Base-by-base conservation (phyloP, 2,113 vertebrate species). In the Hippocampus abdominalis region DNA sequence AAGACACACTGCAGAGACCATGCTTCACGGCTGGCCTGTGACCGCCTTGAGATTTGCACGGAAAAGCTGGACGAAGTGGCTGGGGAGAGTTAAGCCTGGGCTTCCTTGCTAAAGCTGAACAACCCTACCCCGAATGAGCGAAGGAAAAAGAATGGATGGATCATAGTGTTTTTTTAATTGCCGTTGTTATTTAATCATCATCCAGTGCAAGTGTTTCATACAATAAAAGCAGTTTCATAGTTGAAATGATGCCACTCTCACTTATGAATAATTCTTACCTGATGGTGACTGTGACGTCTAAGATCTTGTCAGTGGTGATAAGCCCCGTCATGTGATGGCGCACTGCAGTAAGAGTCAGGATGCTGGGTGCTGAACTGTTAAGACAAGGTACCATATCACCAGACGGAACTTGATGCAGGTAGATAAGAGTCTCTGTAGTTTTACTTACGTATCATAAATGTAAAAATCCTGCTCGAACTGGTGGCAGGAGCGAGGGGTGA, bases 401-500 rank as follows among this genome's bases (percentile, higher is more conserved):
- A 48, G 1, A 49, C 1, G 27, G 4, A 16, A 59, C 9, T 68
- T 25, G 57, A 82, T 4, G 25, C 40, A 59, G 2, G 36, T 0
- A 13, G 18, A 44, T 32, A 23, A 4, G 0, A 2, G 2, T 27
- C 12, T 0, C 21, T 21, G 66, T 60, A 59, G 68, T 46, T 25
- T 15, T 68, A 90, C 97, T 93, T 93, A 99, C 97, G 97, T 98
- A 86, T 97, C 96, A 0, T 99, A 99, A 66, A 94, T 98, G 87
- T 99, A 99, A 88, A 94, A 95, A 0, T 97, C 93, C 53, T 99
- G 97, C 15, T 99, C 96, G 74, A 99, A 99, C 73, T 95, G 95
- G 87, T 99, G 97, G 89, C 97, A 99, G 83, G 97, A 99, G 57
- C 95, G 95, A 1, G 97, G 97, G 60, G 97, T 98, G 87, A 99